phyloP scores from a whole-genome alignment of 2,113 vertebrate genomes.

The Odobenus rosmarus region DNA sequence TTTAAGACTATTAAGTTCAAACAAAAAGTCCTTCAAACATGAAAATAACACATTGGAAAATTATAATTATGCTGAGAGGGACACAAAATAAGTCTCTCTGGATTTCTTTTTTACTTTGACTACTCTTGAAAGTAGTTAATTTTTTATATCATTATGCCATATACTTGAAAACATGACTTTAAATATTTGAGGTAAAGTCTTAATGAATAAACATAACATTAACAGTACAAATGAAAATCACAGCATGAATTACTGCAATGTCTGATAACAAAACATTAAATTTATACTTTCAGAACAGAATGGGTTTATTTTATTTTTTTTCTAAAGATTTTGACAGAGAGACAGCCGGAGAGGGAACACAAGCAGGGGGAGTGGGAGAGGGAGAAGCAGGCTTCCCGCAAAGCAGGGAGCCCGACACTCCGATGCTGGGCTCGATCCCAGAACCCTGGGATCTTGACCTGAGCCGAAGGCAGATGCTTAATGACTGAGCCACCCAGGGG shows the following conservation, averaged over 20 bases:
- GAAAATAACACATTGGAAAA: constrained; percentile 35
- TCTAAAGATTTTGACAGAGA: too few relatives aligned
- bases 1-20: neutral
- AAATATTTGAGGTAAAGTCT: constrained; percentile 34
- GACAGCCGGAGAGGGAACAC: too few relatives aligned
- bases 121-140: neutral
- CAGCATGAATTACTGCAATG: neutral
- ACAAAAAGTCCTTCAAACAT: neutral
- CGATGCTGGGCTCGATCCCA: too few relatives aligned
- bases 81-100: constrained; percentile 31
- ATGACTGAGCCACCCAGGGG: too few relatives aligned
- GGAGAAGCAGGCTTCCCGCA: too few relatives aligned
- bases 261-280: neutral
- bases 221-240: constrained; percentile 46
- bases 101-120: constrained; percentile 54
- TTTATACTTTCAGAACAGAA: constrained; percentile 4
- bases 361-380: too few relatives aligned
- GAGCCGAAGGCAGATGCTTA: too few relatives aligned
- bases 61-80: neutral
- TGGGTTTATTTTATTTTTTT: neutral
- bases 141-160: constrained; percentile 40
- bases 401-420: too few relatives aligned
- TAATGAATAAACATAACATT: constrained; percentile 14
- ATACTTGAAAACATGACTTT: constrained; percentile 26
- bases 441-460: too few relatives aligned